Conservation (phyloP, 2,888 invertebrate species). For the Perizoma flavofasciatum region DNA sequence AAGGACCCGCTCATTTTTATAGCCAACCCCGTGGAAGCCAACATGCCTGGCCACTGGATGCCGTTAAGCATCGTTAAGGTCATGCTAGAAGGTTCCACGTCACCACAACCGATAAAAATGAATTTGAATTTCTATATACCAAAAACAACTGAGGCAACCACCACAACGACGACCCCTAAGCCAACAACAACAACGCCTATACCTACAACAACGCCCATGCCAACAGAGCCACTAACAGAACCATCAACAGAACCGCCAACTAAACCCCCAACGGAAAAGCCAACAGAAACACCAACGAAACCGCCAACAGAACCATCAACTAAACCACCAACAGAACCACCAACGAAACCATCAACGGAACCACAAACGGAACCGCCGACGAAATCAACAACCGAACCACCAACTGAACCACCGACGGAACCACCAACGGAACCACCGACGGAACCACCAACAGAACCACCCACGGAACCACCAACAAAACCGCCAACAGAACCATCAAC, state of each 20-base stretch:
- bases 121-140: neutral
- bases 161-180: conserved; percentile 22
- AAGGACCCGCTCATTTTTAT: conserved; percentile 50
- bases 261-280: conserved; percentile 1
- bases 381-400: neutral
- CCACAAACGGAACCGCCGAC: neutral
- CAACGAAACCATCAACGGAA: neutral
- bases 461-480: conserved; percentile 1
- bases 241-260: neutral
- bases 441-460: neutral
- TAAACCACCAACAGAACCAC: neutral
- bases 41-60: conserved; percentile 67
- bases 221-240: neutral
- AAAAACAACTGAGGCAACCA: conserved; percentile 24
- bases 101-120: conserved; percentile 13
- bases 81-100: conserved; percentile 44
- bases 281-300: neutral
- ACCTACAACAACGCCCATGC: conserved; percentile 7
- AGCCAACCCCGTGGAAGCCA: conserved; percentile 62
- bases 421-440: neutral
- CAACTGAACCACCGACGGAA: neutral
- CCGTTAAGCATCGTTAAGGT: conserved; percentile 60
- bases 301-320: neutral
- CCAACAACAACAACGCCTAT: conserved; percentile 5
- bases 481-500: conserved; percentile 1